phyloP scores from a whole-genome alignment of 2,888 invertebrate genomes.

The Odontomyia ornata region DNA sequence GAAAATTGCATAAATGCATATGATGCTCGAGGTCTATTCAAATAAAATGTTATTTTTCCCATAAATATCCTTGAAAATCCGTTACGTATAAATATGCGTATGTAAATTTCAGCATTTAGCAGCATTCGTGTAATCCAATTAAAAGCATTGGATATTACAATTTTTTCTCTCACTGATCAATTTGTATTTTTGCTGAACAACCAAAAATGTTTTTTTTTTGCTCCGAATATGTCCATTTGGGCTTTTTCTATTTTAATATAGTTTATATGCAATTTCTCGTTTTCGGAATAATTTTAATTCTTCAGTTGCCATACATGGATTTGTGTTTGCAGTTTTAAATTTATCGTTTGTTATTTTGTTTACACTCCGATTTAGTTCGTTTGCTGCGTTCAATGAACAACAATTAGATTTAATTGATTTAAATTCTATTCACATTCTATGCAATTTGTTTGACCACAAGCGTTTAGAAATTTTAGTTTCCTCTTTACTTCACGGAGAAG shows the following conservation, averaged over 20 bases:
- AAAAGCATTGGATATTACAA: neutral
- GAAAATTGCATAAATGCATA: neutral
- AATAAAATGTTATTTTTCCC: neutral
- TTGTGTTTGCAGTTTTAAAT: neutral
- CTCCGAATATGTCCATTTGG: too few relatives aligned
- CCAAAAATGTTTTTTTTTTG: too few relatives aligned
- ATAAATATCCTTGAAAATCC: neutral
- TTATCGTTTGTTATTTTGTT: too few relatives aligned
- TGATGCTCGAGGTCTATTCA: neutral
- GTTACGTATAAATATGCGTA: neutral
- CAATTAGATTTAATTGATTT: constrained; percentile 7
- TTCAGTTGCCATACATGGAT: neutral
- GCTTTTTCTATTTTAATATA: too few relatives aligned
- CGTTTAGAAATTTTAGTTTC: too few relatives aligned
- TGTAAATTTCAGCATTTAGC: neutral
- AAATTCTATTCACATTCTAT: neutral
- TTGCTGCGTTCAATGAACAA: neutral
- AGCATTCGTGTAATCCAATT: neutral
- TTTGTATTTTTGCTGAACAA: neutral
- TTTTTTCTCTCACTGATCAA: neutral
- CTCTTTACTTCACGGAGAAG: too few relatives aligned
- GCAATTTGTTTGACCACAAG: neutral
- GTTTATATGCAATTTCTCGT: neutral
- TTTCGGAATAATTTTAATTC: neutral
- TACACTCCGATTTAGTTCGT: neutral